A percentile compares a stretch with the other conserved stretches of the same genome.
Conservation (phyloP, 2,113 vertebrate genomes). For the Sander vitreus region DNA sequence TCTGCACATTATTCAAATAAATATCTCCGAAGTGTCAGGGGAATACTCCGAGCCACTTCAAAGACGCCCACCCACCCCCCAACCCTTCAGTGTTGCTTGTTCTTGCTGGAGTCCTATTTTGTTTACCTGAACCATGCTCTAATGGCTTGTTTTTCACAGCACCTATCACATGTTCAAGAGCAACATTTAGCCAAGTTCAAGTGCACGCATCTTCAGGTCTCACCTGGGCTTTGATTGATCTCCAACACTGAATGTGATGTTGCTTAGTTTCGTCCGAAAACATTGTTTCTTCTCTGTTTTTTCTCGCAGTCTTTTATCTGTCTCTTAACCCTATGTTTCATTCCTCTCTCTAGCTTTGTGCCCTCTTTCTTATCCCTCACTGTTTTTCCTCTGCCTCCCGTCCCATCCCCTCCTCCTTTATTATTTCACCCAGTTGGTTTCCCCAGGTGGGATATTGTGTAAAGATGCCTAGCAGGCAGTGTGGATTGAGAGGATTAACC, state of each 20-base stretch:
- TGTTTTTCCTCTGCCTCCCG: slow-evolving; percentile 12
- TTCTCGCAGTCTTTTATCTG: slow-evolving; percentile 22
- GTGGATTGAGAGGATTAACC: neutral
- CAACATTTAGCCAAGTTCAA: slow-evolving; percentile 78
- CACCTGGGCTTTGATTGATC: slow-evolving; percentile 59
- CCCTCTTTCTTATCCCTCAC: neutral
- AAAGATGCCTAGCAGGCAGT: slow-evolving; percentile 12
- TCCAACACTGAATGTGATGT: slow-evolving; percentile 15
- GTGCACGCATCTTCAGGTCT: slow-evolving; percentile 49
- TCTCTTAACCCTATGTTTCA: slow-evolving; percentile 19
- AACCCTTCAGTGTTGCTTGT: slow-evolving; percentile 74
- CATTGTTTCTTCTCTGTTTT: slow-evolving; percentile 16
- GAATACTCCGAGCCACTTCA: slow-evolving; percentile 83
- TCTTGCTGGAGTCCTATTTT: slow-evolving; percentile 81
- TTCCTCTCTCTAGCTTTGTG: slow-evolving; percentile 11
- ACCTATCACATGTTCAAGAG: slow-evolving; percentile 70
- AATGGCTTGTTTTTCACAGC: slow-evolving; percentile 80
- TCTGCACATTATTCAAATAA: slow-evolving; percentile 83
- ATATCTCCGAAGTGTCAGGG: slow-evolving; percentile 77
- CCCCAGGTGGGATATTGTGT: slow-evolving; percentile 6
- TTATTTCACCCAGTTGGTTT: slow-evolving; percentile 14
- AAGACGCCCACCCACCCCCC: slow-evolving; percentile 63
- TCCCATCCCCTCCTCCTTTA: neutral
- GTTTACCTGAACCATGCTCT: slow-evolving; percentile 82
- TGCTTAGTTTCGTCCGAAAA: slow-evolving; percentile 33